phyloP scores from a whole-genome alignment of 1,140 invertebrate genomes.

The Drosophila nigromelanica region DNA sequence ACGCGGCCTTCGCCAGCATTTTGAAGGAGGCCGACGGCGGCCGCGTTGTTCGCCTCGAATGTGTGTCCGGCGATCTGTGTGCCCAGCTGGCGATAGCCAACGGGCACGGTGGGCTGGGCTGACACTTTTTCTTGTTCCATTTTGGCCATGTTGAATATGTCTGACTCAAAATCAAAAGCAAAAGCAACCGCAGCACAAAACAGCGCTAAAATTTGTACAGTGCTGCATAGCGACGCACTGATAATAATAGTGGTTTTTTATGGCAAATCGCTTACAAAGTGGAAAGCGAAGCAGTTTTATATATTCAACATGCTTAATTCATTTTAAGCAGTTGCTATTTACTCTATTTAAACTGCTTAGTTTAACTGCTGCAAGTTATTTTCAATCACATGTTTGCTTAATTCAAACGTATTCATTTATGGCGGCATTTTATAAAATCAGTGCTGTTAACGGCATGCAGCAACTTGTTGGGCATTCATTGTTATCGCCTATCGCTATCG shows the following conservation, averaged over 20 bases:
- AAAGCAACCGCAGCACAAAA: conserved; percentile 31
- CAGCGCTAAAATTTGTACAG: conserved; percentile 31
- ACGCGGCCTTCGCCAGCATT: conserved; percentile 35
- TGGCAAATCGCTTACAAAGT: neutral
- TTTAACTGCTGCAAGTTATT: too few species aligned
- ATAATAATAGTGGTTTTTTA: conserved; percentile 28
- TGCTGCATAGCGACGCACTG: conserved; percentile 25
- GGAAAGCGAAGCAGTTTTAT: too few species aligned
- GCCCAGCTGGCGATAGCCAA: conserved; percentile 81
- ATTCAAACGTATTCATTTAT: neutral
- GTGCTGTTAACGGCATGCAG: neutral
- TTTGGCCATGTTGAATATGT: conserved; percentile 58
- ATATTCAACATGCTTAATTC: neutral
- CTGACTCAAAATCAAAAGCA: conserved; percentile 16
- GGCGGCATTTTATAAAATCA: conserved; percentile 3
- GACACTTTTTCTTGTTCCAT: conserved; percentile 48
- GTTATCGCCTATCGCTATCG: conserved; percentile 20
- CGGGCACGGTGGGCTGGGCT: conserved; percentile 50
- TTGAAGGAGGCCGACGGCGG: conserved; percentile 81
- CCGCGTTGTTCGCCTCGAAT: conserved; percentile 85
- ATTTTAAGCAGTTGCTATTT: neutral
- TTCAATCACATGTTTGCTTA: too few species aligned
- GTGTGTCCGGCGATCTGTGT: conserved; percentile 90
- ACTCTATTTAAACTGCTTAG: too few species aligned
- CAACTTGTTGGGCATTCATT: conserved; percentile 12